Base-by-base conservation (phyloP, 1,140 invertebrate genomes). In the Monochamus saltuarius region DNA sequence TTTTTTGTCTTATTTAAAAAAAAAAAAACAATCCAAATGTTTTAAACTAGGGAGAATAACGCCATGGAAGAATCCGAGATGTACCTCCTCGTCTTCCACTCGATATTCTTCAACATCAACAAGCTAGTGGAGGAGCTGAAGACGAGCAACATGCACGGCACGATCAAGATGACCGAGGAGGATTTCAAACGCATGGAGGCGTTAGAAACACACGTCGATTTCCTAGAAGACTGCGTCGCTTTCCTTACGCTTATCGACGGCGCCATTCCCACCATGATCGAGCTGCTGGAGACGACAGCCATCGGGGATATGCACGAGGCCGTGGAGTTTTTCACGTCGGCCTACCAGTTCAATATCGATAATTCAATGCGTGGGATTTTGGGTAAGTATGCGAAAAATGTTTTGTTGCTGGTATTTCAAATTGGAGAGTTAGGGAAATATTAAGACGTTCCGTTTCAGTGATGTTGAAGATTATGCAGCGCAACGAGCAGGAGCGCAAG, bases 241-340 rank as follows among this genome's bases (percentile, higher is more conserved):
- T 76, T 76, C 56, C 54, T 74, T 8, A 57, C 64, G 42, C 36
- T 67, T 8, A 56, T 75, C 43, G 58, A 69, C 19, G 40, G 19
- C 0, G 64, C 69, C 4, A 62, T 74, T 9, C 22, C 60, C 53
- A 45, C 57, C 8, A 72, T 71, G 65, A 50, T 60, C 2, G 62
- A 69, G 36, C 46, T 76, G 36, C 57, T 76, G 4, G 65, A 71
- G 34, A 69, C 72, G 0, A 55, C 65, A 7, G 61, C 50, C 29
- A 68, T 74, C 10, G 61, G 64, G 17, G 75, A 76, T 49, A 68
- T 73, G 64, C 66, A 73, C 7, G 73, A 70, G 53, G 73, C 73
- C 4, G 64, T 75, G 13, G 60, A 70, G 1, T 76, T 74, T 55
- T 73, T 75, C 37, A 62, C 69, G 7, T 52, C 67, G 1, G 69